A percentile compares a stretch with the other conserved stretches of the same genome.
phyloP scores from a whole-genome alignment of 2,797 vertebrate genomes.

The Tokudaia tokunoshimensis region DNA sequence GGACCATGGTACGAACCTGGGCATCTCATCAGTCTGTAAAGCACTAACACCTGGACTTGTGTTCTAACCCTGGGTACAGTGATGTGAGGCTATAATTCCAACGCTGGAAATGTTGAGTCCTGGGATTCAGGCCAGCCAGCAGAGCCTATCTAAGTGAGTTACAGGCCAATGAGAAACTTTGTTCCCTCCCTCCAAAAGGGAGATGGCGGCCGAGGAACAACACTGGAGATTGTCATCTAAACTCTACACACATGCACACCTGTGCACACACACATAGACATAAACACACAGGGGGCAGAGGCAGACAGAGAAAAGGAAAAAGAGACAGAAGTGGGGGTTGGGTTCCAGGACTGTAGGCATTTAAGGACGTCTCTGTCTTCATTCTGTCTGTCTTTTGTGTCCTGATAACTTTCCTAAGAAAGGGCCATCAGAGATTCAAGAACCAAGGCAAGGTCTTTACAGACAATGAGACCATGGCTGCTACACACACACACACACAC shows the following conservation, averaged over 20 bases:
- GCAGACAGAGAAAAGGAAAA: neutral
- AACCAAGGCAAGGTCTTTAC: neutral
- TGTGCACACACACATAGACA: neutral
- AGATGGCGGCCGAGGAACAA: neutral
- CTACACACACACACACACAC: fast-evolving
- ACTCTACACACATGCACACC: neutral
- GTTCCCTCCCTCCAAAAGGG: neutral
- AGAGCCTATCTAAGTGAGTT: neutral
- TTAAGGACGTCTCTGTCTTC: neutral
- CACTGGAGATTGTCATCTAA: neutral
- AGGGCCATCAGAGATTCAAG: neutral
- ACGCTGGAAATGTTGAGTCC: neutral
- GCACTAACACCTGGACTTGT: too few relatives aligned
- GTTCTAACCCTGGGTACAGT: neutral
- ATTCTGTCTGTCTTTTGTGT: neutral
- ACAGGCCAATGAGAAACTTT: neutral
- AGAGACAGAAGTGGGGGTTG: neutral
- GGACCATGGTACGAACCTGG: neutral
- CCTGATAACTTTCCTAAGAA: conserved; percentile 18
- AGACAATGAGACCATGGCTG: neutral
- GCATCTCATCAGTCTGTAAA: neutral
- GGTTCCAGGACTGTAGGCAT: neutral
- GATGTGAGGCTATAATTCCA: neutral
- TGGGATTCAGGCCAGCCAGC: neutral
- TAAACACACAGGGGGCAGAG: neutral